These are phyloP conservation scores for Macrostomum lignano DNA, from an alignment of 1,140 invertebrate genomes.

Conservation along the genomic window DNA sequence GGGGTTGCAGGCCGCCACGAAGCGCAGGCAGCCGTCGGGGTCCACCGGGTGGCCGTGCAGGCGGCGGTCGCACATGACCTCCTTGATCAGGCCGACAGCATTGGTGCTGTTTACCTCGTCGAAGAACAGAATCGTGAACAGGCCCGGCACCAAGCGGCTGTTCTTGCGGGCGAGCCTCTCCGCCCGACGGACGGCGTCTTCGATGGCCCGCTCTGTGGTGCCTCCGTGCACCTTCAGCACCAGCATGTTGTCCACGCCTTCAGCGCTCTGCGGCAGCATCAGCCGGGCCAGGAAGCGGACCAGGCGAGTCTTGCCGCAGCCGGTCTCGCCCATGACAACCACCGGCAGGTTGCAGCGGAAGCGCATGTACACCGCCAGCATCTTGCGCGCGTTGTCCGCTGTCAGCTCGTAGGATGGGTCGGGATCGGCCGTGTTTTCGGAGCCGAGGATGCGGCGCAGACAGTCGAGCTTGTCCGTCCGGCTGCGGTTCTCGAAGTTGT, in stretches of 20 bases:
- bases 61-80: slow-evolving; percentile 19
- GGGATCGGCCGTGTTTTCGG: slow-evolving; percentile 12
- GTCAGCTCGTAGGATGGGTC: too few relatives aligned
- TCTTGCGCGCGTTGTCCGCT: slow-evolving; percentile 21
- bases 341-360: slow-evolving; percentile 22
- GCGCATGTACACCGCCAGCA: slow-evolving; percentile 19
- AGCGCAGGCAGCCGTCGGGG: slow-evolving; percentile 11
- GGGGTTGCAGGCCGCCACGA: slow-evolving; percentile 20
- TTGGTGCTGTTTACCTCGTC: slow-evolving; percentile 25
- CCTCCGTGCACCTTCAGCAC: slow-evolving; percentile 22
- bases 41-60: slow-evolving; percentile 12
- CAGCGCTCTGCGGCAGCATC: slow-evolving; percentile 9
- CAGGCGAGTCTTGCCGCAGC: slow-evolving; percentile 20
- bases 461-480: slow-evolving; percentile 9
- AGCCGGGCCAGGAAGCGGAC: slow-evolving; percentile 17
- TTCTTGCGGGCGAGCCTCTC: slow-evolving; percentile 11
- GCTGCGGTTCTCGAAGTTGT: slow-evolving; percentile 14
- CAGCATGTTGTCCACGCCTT: slow-evolving; percentile 15
- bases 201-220: slow-evolving; percentile 13
- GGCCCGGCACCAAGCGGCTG: slow-evolving; percentile 8
- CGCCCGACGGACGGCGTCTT: slow-evolving; percentile 13
- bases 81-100: too few relatives aligned
- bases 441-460: slow-evolving; percentile 13
- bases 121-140: slow-evolving; percentile 21
- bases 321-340: slow-evolving; percentile 23